phyloP scores from a whole-genome alignment of 2,113 vertebrate species.

The Picathartes gymnocephalus region DNA sequence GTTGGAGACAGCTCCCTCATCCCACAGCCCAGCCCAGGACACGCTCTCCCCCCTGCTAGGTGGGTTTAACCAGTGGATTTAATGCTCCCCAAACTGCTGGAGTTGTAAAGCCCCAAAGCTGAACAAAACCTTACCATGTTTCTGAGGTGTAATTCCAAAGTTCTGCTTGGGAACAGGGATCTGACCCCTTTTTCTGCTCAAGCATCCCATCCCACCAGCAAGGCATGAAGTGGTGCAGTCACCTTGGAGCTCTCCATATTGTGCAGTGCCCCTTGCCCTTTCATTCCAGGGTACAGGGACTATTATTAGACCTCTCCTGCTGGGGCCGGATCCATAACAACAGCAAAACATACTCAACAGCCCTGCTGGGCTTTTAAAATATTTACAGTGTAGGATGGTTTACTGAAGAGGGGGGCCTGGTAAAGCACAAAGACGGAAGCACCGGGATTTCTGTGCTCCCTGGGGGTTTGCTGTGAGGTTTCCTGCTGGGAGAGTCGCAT shows the following conservation, averaged over 20 bases:
- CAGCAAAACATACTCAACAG: slow-evolving; percentile 30
- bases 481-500: neutral
- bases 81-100: neutral
- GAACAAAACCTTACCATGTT: neutral
- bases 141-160: neutral
- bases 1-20: neutral
- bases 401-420: slow-evolving; percentile 8
- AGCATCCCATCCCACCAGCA: neutral
- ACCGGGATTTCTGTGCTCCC: slow-evolving; percentile 8
- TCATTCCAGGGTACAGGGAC: neutral
- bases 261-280: slow-evolving; percentile 7
- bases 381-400: slow-evolving; percentile 52
- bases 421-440: neutral
- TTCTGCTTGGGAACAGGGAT: neutral
- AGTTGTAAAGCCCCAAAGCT: neutral
- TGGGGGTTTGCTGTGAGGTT: neutral
- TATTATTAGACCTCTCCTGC: slow-evolving; percentile 62
- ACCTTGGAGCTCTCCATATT: neutral
- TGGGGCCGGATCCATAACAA: slow-evolving; percentile 49
- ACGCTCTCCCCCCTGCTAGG: rapidly evolving
- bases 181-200: neutral
- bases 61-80: neutral
- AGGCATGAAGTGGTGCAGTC: neutral
- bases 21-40: neutral
- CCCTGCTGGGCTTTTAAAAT: slow-evolving; percentile 46